These are phyloP conservation scores for Cynodonichthys magdalenae DNA, from an alignment of 2,797 vertebrate genomes.

Conservation along the genomic window DNA sequence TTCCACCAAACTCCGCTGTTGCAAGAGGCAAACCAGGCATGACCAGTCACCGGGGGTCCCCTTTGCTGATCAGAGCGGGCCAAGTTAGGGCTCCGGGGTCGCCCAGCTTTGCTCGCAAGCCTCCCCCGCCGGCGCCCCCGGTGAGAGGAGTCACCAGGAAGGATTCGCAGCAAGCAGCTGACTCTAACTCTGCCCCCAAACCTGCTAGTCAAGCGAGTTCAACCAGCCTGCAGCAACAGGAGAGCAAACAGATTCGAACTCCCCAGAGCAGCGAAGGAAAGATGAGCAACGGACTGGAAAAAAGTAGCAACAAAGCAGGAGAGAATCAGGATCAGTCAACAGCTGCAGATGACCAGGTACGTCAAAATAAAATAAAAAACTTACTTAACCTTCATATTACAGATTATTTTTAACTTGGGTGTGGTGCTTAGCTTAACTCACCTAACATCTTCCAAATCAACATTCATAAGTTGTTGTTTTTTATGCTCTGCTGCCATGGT, in stretches of 20 bases:
- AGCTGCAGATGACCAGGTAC: constrained; percentile 75
- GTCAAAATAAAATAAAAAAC: neutral
- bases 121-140: constrained; percentile 83
- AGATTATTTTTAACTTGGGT: neutral
- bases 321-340: constrained; percentile 57
- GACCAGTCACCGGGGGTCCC: constrained; percentile 71
- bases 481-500: constrained; percentile 3
- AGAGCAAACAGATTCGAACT: constrained; percentile 40
- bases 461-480: neutral
- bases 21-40: constrained; percentile 69
- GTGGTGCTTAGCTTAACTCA: neutral
- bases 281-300: constrained; percentile 52
- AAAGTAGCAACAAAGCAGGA: constrained; percentile 51
- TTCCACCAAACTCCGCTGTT: constrained; percentile 49
- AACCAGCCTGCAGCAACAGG: constrained; percentile 39
- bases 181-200: constrained; percentile 36
- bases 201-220: constrained; percentile 23
- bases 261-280: constrained; percentile 44
- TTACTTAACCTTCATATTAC: neutral
- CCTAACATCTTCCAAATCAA: neutral
- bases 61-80: constrained; percentile 74
- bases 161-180: constrained; percentile 55
- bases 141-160: constrained; percentile 83
- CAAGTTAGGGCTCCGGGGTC: constrained; percentile 76
- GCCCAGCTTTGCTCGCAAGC: constrained; percentile 78